phyloP scores from a whole-genome alignment of 2,797 vertebrate species.

The Loris lydekkerianus region DNA sequence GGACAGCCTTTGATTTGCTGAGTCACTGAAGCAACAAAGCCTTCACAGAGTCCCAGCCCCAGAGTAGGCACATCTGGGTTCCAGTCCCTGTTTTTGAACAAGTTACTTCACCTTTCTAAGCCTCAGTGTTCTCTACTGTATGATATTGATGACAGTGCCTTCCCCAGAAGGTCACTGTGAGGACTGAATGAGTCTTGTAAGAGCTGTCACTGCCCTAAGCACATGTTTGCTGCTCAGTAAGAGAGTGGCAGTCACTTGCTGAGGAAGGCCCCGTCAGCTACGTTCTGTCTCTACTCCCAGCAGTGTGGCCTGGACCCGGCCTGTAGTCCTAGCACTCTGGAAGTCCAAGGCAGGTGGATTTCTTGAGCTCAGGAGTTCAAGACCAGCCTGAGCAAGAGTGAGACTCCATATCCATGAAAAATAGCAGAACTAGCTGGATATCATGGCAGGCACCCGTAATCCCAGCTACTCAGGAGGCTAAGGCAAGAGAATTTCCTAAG shows the following conservation, averaged over 20 bases:
- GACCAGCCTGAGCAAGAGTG: no score
- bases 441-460: no score
- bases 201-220: background rate
- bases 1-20: conserved; percentile 42
- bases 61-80: background rate
- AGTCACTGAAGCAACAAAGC: conserved; percentile 65
- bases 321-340: no score
- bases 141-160: background rate
- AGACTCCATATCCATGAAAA: no score
- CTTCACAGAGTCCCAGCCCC: background rate
- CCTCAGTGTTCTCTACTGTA: background rate
- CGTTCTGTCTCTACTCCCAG: background rate
- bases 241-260: background rate
- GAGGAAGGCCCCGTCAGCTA: background rate
- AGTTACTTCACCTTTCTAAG: background rate
- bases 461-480: no score
- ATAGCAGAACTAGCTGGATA: no score
- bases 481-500: no score
- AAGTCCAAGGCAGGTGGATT: no score
- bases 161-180: background rate
- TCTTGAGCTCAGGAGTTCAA: no score
- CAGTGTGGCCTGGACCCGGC: no score
- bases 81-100: background rate
- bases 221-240: background rate
- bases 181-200: background rate